Base-by-base conservation (phyloP, 2,888 invertebrate genomes). In the Trissolcus japonicus region DNA sequence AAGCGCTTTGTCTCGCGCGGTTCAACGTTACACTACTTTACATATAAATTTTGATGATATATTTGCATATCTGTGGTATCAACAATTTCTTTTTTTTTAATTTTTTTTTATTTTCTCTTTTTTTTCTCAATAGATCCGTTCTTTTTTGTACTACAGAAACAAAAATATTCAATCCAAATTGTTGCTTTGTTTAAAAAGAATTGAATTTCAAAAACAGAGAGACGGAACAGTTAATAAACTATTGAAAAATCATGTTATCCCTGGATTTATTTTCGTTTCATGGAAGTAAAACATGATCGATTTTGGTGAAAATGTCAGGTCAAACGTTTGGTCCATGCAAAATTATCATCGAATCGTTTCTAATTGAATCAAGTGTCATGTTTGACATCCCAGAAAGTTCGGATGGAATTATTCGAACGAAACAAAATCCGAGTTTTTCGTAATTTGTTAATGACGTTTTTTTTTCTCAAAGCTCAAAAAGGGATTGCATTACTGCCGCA, bases 31-130 rank as follows among this genome's bases (percentile, higher is more conserved):
- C 25, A 35, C 35, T 35, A 11, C 11, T 35, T 35, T 35, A 11
- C 35, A 35, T 35, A 43, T 59, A 21, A 40, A 14, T 43, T 40
- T 56, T 41, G 59, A 25, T n/a, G 25, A 46, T 17, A n/a, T 16
- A 35, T 35, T 35, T 35, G 35, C 35, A 35, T 35, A 35, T 35
- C 35, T 35, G 35, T 7, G 11, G 9, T 1, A 35, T 35, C 35
- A 46, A 46, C 46, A 46, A 46, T 19, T 19, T 19, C 2, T 19
- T 19, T 46, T n/a, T 46, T 35, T 35, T 6, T 2, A 11, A 1
- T 11, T 46, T 6, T 46, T 46, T n/a, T 14, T 14, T n/a, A 46
- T 46, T n/a, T 14, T 46, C 6, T 46, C 4, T 6, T 2, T 43
- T 43, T 43, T 43, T 0, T 13, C 13, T n/a, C 11, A 43, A 3